Evolutionary conservation across 1,140 invertebrate species (phyloP).

Genomic region (Cyclina sinensis): DNA sequence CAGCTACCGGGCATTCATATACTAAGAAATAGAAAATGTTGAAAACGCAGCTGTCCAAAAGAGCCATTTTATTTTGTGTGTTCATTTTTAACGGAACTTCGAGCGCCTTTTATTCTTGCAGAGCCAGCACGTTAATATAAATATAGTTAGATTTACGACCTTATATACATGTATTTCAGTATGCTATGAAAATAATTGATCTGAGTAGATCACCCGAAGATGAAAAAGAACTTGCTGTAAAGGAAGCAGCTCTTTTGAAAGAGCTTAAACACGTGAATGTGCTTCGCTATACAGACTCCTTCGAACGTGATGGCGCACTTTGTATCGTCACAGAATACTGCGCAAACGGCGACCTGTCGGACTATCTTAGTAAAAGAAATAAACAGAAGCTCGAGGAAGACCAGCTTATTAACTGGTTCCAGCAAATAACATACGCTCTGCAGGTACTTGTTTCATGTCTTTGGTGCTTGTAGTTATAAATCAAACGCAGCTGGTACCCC

Average conservation of each 20-base stretch:
- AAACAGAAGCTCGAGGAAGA: slow-evolving; percentile 62
- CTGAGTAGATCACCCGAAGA: slow-evolving; percentile 71
- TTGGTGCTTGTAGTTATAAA: no score
- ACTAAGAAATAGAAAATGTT: no score
- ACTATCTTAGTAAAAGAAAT: slow-evolving; percentile 63
- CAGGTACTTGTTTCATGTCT: no score
- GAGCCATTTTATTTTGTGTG: no score
- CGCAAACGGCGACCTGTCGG: slow-evolving; percentile 70
- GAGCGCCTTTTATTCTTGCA: no score
- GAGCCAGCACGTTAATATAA: no score
- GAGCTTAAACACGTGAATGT: slow-evolving; percentile 70
- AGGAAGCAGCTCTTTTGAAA: slow-evolving; percentile 69
- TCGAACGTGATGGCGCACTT: slow-evolving; percentile 69
- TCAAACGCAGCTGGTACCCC: no score
- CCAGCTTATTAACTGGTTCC: slow-evolving; percentile 72
- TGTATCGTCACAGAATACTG: slow-evolving; percentile 78
- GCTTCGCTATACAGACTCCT: slow-evolving; percentile 70
- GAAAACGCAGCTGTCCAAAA: no score
- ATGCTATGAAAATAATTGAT: slow-evolving; percentile 78
- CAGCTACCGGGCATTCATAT: no score
- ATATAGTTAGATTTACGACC: no score
- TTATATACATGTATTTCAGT: no score
- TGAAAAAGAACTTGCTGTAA: slow-evolving; percentile 71
- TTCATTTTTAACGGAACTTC: no score
- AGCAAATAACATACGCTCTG: slow-evolving; percentile 71